phyloP scores from a whole-genome alignment of 2,797 vertebrate genomes.

The Megalops cyprinoides region DNA sequence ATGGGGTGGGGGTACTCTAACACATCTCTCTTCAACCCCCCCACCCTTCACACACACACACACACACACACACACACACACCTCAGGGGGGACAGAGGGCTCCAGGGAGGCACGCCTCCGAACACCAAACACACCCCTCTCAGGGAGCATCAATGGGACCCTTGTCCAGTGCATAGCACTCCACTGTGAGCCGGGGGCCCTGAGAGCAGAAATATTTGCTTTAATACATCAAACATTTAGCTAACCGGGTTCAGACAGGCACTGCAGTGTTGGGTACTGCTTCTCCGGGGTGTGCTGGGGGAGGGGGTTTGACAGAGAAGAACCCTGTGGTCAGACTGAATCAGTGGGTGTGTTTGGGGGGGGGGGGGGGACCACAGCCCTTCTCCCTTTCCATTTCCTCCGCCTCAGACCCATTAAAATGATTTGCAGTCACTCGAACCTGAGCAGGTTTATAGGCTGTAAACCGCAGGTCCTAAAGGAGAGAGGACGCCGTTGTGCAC shows the following conservation, averaged over 20 bases:
- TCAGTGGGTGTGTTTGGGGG: too few relatives aligned
- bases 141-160: conserved; percentile 35
- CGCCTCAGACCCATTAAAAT: not conserved
- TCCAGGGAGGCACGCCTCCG: too few relatives aligned
- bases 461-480: not conserved
- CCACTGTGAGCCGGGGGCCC: conserved; percentile 56
- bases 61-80: too few relatives aligned
- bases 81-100: too few relatives aligned
- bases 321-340: not conserved
- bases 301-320: not conserved
- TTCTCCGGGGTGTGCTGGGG: not conserved
- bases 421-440: not conserved
- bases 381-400: not conserved
- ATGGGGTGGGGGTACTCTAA: not conserved
- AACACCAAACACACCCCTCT: not conserved
- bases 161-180: conserved; percentile 64
- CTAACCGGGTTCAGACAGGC: conserved; percentile 56
- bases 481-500: not conserved
- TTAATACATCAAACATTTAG: conserved; percentile 63
- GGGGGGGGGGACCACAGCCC: conserved; percentile 7
- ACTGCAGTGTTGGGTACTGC: conserved; percentile 40
- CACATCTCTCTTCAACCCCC: not conserved
- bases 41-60: too few relatives aligned
- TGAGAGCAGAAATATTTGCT: conserved; percentile 55
- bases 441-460: not conserved